Evolutionary conservation across 2,113 vertebrate species (phyloP).

Genomic region (Monopterus albus): DNA sequence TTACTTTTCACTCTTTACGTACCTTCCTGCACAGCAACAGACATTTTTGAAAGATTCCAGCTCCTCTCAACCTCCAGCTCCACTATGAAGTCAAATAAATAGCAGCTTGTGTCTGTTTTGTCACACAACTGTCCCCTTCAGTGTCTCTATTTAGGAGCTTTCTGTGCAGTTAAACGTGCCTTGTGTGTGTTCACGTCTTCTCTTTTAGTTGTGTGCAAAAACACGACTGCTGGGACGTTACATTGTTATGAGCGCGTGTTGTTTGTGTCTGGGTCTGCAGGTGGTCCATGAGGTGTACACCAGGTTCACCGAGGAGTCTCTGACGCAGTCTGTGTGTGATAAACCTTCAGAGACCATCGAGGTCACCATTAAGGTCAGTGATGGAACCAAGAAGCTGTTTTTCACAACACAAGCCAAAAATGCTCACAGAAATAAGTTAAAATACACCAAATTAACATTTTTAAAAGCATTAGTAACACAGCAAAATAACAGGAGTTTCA

Average conservation of each 20-base stretch:
- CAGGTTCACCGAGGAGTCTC: slow-evolving; percentile 79
- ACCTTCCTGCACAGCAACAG: not conserved
- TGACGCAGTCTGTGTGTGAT: slow-evolving; percentile 73
- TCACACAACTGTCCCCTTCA: not conserved
- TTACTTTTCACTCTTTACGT: too few species aligned
- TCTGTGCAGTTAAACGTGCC: slow-evolving; percentile 24
- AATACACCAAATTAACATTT: too few species aligned
- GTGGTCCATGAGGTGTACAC: slow-evolving; percentile 82
- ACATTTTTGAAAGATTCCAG: not conserved
- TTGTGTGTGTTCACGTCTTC: slow-evolving; percentile 22
- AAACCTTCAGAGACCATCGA: slow-evolving; percentile 73
- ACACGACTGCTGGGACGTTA: not conserved
- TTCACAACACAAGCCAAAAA: too few species aligned
- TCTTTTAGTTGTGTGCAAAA: not conserved
- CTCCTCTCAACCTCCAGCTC: slow-evolving; percentile 55
- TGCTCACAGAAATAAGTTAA: too few species aligned
- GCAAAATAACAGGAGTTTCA: too few species aligned
- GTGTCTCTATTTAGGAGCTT: slow-evolving; percentile 23
- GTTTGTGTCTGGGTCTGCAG: slow-evolving; percentile 57
- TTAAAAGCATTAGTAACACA: too few species aligned
- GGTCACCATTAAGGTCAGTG: slow-evolving; percentile 81
- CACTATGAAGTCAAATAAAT: slow-evolving; percentile 3
- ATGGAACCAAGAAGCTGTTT: too few species aligned
- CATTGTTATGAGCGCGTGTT: not conserved
- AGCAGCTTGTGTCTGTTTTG: slow-evolving; percentile 8